phyloP scores from a whole-genome alignment of 2,888 invertebrate species.

The Aphidius colemani region DNA sequence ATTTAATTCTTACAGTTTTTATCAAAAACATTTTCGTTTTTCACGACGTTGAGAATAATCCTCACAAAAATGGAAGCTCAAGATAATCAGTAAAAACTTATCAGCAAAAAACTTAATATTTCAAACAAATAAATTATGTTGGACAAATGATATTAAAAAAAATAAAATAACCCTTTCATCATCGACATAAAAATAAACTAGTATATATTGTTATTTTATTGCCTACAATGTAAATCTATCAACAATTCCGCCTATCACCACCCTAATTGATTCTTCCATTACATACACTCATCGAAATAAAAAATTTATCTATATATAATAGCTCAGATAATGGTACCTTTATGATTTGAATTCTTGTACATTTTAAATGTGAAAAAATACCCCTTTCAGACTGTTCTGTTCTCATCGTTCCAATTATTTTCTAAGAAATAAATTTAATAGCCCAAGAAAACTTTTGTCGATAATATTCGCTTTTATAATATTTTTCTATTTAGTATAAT shows the following conservation, averaged over 20 bases:
- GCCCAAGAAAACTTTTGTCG: not conserved
- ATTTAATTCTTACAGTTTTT: not conserved
- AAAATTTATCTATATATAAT: not conserved
- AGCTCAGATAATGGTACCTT: too few species aligned
- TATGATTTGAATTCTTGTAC: not conserved
- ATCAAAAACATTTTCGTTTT: slow-evolving; percentile 3
- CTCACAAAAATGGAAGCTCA: slow-evolving; percentile 1
- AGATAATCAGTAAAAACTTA: too few species aligned
- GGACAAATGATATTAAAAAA: not conserved
- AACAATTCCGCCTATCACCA: not conserved
- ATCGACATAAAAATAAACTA: too few species aligned
- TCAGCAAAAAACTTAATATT: too few species aligned
- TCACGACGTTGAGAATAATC: slow-evolving; percentile 7
- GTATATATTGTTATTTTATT: too few species aligned
- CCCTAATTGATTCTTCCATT: not conserved
- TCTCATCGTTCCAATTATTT: not conserved
- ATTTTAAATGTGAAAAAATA: not conserved
- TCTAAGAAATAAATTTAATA: not conserved
- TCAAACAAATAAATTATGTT: too few species aligned
- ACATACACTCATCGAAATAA: not conserved
- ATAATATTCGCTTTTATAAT: not conserved
- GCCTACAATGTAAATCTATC: too few species aligned
- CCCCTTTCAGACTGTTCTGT: not conserved
- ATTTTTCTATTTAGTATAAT: not conserved
- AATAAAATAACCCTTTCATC: not conserved